A percentile compares a stretch with the other conserved stretches of the same genome.
Conservation (phyloP, 2,888 invertebrate species). For the Heliconius sara region DNA sequence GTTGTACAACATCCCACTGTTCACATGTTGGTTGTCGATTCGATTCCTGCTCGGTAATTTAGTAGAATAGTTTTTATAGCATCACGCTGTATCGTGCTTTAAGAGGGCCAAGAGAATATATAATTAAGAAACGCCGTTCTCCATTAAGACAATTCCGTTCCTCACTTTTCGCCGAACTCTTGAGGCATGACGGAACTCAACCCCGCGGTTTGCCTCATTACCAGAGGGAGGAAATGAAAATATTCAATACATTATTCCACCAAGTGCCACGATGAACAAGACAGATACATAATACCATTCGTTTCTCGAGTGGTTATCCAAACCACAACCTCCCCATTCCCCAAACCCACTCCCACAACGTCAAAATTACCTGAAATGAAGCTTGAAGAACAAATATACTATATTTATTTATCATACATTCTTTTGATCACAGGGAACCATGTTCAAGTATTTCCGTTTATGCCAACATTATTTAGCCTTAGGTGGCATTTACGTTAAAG, state of each 20-base stretch:
- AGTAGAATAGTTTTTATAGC: background rate
- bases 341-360: too few species aligned
- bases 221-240: too few species aligned
- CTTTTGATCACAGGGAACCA: background rate
- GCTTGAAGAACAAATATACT: background rate
- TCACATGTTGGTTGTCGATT: too few species aligned
- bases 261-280: too few species aligned
- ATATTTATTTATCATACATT: background rate
- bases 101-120: background rate
- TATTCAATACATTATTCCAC: too few species aligned
- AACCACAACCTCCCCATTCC: background rate
- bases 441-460: background rate
- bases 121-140: too few species aligned
- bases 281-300: background rate
- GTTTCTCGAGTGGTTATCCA: background rate
- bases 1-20: too few species aligned
- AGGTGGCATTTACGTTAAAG: conserved; percentile 18
- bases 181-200: too few species aligned
- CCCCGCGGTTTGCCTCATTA: too few species aligned
- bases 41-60: too few species aligned
- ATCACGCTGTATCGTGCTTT: background rate
- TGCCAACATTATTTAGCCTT: conserved; percentile 16
- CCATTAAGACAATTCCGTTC: too few species aligned
- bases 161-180: too few species aligned
- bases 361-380: background rate